Base-by-base conservation (phyloP, 2,888 invertebrate genomes). In the Orthonevra nobilis region DNA sequence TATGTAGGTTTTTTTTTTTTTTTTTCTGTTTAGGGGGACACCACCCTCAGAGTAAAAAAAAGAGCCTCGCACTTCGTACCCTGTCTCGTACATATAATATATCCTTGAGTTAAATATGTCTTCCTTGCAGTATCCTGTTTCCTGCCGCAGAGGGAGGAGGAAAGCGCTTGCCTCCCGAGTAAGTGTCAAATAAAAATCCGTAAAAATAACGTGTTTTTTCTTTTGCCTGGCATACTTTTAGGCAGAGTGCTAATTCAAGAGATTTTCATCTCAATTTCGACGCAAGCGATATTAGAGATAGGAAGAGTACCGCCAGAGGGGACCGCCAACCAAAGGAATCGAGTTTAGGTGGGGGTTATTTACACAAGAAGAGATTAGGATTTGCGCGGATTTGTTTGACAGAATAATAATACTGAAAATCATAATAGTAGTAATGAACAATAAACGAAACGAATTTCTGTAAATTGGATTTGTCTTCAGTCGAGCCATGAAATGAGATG, bases 331-430 rank as follows among this genome's bases (percentile, higher is more conserved):
- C 2, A 40, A 15, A 10, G 2, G 28, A 40, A 34, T 20, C 1
- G 32, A 48, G 5, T 52, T 38, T 50, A 10, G 50, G 44, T 36
- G 20, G n/a, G n/a, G n/a, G n/a, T n/a, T n/a, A n/a, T n/a, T n/a
- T n/a, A 5, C 34, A 28, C 23, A 5, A 23, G 23, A 4, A 23
- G 44, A 54, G 77, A 77, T 77, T 54, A 70, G 64, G 70, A 70
- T 77, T 70, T 64, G 52, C 46, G 60, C 64, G 64, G 77, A 77
- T 77, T 77, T 77, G 77, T 77, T 77, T 77, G 64, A 77, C 77
- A 77, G 46, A 70, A 70, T 77, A 77, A 77, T 77, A 77, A 77
- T 70, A 70, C 70, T 77, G 60, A 77, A 77, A 70, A 70, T 70
- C 70, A 77, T 77, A 70, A 77, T 70, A 70, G 64, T 54, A 70